A percentile compares a stretch with the other conserved stretches of the same genome.
Conservation (phyloP, 2,888 invertebrate genomes). For the Drosophila siamana region DNA sequence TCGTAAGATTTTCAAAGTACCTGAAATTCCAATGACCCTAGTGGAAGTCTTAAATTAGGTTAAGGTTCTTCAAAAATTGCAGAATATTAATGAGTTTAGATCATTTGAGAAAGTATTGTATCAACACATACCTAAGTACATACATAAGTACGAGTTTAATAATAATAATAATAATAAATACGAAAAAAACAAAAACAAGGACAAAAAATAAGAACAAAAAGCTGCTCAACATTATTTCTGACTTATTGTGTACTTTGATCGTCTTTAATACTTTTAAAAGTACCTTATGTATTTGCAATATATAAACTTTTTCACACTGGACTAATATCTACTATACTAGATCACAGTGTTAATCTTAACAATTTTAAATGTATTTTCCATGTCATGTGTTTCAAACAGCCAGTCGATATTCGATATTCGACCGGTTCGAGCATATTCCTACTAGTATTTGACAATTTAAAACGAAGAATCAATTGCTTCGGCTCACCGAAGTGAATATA, state of each 20-base stretch:
- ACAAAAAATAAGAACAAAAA: neutral
- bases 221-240: conserved; percentile 47
- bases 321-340: neutral
- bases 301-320: neutral
- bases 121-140: conserved; percentile 15
- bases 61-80: conserved; percentile 59
- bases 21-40: conserved; percentile 74
- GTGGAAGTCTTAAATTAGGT: conserved; percentile 69
- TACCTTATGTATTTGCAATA: conserved; percentile 9
- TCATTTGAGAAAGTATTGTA: conserved; percentile 29
- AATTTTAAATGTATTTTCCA: conserved; percentile 22
- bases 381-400: conserved; percentile 13
- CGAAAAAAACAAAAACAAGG: neutral
- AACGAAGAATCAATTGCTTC: conserved; percentile 27
- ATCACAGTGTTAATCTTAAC: conserved; percentile 8
- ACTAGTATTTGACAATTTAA: conserved; percentile 22
- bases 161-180: neutral
- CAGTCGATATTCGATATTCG: conserved; percentile 13
- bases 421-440: conserved; percentile 15
- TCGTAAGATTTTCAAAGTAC: conserved; percentile 80
- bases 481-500: conserved; percentile 47
- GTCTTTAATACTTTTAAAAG: conserved; percentile 38
- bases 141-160: conserved; percentile 8
- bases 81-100: conserved; percentile 47
- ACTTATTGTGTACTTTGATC: conserved; percentile 38